phyloP scores from a whole-genome alignment of 2,797 vertebrate genomes.

The Jordanella pulchra region DNA sequence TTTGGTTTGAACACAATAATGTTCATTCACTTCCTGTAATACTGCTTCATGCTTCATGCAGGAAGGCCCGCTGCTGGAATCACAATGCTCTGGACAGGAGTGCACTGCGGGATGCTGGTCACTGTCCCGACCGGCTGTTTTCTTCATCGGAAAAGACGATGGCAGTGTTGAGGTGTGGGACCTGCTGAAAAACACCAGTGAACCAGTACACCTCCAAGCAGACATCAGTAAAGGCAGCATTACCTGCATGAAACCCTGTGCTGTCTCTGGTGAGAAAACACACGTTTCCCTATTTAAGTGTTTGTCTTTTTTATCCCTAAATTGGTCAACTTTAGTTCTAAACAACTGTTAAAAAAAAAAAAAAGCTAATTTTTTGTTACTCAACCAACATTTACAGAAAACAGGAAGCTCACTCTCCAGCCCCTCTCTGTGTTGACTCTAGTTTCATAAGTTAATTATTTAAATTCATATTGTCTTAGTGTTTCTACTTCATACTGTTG shows the following conservation, averaged over 20 bases:
- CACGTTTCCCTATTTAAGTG: not conserved
- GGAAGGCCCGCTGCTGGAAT: constrained; percentile 83
- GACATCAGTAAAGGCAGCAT: constrained; percentile 76
- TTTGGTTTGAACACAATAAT: not conserved
- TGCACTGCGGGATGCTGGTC: constrained; percentile 89
- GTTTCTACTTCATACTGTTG: not conserved
- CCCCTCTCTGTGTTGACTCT: not conserved
- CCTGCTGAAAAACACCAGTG: constrained; percentile 84
- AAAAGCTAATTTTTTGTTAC: not conserved
- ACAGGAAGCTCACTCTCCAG: not conserved
- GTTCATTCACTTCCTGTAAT: too few relatives aligned
- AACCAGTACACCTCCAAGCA: constrained; percentile 79
- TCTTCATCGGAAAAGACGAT: constrained; percentile 89
- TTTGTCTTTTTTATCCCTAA: not conserved
- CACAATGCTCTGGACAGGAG: constrained; percentile 73
- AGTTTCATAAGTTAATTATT: not conserved
- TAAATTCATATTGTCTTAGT: not conserved
- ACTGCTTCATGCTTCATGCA: constrained; percentile 50
- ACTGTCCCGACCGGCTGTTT: constrained; percentile 85
- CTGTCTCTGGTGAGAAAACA: constrained; percentile 76
- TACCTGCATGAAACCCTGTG: constrained; percentile 84
- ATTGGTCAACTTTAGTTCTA: not conserved
- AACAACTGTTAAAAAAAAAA: not conserved
- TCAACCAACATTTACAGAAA: not conserved
- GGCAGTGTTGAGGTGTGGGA: constrained; percentile 92